phyloP scores from a whole-genome alignment of 2,113 vertebrate genomes.

The mouse (Mus musculus) region GRCm39 chr12:31949001-31949500 shows the following conservation, averaged over 20 bases:
- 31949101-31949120: not conserved
- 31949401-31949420: too few relatives aligned
- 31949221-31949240: not conserved
- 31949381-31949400: not conserved
- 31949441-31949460: not conserved
- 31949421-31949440: not conserved
- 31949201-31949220: not conserved
- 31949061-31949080: slow-evolving; percentile 42
- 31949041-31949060: slow-evolving; percentile 26
- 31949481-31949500: not conserved
- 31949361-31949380: not conserved
- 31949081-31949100: slow-evolving; percentile 58
- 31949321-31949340: not conserved
- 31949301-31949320: not conserved
- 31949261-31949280: too few relatives aligned
- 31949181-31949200: slow-evolving; percentile 36
- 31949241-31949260: not conserved
- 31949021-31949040: slow-evolving; percentile 2
- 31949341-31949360: not conserved
- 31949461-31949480: slow-evolving; percentile 17
- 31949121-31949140: too few relatives aligned
- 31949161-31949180: not conserved
- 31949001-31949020: slow-evolving; percentile 26
- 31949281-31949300: not conserved
- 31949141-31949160: not conserved